These are phyloP conservation scores for Sternotherus odoratus DNA, from an alignment of 2,797 vertebrate genomes.

Conservation along the genomic window DNA sequence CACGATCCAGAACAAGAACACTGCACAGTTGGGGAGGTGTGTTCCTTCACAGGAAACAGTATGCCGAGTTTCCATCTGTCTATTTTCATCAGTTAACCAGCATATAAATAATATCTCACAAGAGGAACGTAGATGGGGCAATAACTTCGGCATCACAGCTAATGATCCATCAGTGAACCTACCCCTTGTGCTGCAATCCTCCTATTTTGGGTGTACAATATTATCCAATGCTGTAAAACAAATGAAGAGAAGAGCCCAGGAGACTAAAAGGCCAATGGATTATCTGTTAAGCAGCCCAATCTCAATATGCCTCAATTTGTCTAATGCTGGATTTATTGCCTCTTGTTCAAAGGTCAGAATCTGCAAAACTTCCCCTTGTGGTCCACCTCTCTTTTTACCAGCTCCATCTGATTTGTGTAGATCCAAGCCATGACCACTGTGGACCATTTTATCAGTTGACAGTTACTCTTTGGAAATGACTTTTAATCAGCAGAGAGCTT, in stretches of 20 bases:
- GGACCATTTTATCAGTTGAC: conserved; percentile 28
- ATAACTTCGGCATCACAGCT: background rate
- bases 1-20: background rate
- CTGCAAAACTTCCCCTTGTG: conserved; percentile 22
- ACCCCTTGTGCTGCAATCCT: background rate
- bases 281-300: conserved; percentile 66
- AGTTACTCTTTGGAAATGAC: conserved; percentile 46
- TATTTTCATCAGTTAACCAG: background rate
- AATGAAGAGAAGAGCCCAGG: conserved; percentile 43
- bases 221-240: conserved; percentile 21
- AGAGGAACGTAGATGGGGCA: background rate
- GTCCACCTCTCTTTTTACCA: conserved; percentile 13
- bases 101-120: background rate
- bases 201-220: background rate
- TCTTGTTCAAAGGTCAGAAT: conserved; percentile 30
- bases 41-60: background rate
- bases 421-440: conserved; percentile 10
- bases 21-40: background rate
- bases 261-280: conserved; percentile 67
- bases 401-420: background rate
- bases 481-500: conserved; percentile 28
- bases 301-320: conserved; percentile 72
- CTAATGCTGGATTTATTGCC: conserved; percentile 66
- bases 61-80: background rate
- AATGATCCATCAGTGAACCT: background rate